phyloP scores from a whole-genome alignment of 2,797 vertebrate genomes.

The Urocyon cinereoargenteus region DNA sequence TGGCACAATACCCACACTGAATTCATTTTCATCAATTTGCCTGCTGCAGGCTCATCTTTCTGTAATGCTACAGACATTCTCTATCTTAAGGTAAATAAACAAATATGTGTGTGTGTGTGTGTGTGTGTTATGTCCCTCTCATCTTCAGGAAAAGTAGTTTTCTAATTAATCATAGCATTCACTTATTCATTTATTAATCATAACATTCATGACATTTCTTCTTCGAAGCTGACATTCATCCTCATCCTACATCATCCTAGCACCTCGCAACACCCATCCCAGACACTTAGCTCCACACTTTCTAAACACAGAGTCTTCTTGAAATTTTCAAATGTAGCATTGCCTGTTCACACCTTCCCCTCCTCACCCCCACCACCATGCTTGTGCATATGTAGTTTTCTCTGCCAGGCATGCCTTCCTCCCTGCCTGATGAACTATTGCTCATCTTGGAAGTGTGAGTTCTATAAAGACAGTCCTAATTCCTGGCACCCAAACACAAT shows the following conservation, averaged over 20 bases:
- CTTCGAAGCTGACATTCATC: neutral
- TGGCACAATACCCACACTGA: accelerated
- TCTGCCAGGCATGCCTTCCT: neutral
- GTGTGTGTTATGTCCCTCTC: neutral
- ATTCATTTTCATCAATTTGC: neutral
- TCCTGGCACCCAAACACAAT: neutral
- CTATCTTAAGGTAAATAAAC: neutral
- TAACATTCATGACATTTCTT: neutral
- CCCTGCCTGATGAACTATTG: neutral
- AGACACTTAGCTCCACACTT: neutral
- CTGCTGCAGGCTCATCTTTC: neutral
- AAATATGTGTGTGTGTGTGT: neutral
- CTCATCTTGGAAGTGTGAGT: neutral
- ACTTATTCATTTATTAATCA: neutral
- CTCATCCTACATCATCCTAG: neutral
- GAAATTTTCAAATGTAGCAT: neutral
- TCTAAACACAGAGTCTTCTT: neutral
- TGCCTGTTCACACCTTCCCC: neutral
- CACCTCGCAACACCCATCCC: too few relatives aligned
- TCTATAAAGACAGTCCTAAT: neutral
- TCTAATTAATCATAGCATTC: neutral
- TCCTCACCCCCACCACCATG: too few relatives aligned
- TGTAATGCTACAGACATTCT: neutral
- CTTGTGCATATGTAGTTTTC: neutral
- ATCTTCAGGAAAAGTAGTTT: neutral